Evolutionary conservation across 2,888 invertebrate species (phyloP).

Genomic region (Limnephilus lunatus): DNA sequence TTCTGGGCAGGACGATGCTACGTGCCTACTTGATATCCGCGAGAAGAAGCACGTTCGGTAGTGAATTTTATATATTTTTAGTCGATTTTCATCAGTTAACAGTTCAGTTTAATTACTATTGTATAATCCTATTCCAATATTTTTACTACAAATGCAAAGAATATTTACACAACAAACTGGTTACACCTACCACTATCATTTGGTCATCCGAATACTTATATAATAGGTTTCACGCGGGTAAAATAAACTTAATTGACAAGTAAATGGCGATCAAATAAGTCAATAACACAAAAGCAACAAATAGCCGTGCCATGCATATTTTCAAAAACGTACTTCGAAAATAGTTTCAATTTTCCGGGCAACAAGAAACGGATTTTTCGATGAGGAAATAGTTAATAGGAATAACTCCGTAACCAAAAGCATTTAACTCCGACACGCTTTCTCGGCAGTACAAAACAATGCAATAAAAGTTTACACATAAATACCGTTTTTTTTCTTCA

Average conservation of each 20-base stretch:
- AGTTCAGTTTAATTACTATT: not conserved
- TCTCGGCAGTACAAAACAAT: conserved; percentile 4
- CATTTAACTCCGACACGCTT: not conserved
- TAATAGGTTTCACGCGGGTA: too few species aligned
- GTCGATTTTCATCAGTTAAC: not conserved
- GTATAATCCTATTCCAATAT: not conserved
- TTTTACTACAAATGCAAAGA: not conserved
- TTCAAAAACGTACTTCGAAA: not conserved
- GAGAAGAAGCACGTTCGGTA: not conserved
- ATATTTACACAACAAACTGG: not conserved
- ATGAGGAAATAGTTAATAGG: not conserved
- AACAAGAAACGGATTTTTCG: not conserved
- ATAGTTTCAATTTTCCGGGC: not conserved
- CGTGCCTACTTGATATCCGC: not conserved
- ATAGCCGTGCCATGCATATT: not conserved
- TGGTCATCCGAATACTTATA: not conserved
- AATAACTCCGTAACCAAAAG: not conserved
- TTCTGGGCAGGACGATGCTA: not conserved
- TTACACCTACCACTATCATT: too few species aligned
- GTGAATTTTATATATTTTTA: not conserved
- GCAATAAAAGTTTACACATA: not conserved
- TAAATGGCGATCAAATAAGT: not conserved
- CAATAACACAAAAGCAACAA: not conserved
- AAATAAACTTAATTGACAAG: not conserved
- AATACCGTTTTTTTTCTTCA: not conserved